phyloP scores from a whole-genome alignment of 2,888 invertebrate species.

The Celastrina argiolus region DNA sequence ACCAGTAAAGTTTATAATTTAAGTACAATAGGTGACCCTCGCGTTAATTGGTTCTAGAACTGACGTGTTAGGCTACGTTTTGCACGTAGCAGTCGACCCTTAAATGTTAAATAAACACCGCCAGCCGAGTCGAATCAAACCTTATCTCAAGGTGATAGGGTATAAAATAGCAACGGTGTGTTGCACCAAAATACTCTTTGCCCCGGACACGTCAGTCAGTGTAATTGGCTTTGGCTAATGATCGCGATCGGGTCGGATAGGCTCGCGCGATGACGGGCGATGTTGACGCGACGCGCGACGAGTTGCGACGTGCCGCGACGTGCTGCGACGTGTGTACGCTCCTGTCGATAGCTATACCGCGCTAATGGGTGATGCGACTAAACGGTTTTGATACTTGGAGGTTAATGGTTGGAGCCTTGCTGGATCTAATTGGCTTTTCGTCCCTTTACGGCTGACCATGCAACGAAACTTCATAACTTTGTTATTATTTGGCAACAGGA shows the following conservation, averaged over 20 bases:
- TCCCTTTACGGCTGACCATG: no score
- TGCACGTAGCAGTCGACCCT: neutral
- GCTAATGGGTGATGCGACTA: conserved; percentile 6
- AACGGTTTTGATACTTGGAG: neutral
- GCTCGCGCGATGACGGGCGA: conserved; percentile 29
- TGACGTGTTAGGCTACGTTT: neutral
- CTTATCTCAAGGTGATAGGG: neutral
- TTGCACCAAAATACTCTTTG: conserved; percentile 44
- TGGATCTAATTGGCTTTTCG: no score
- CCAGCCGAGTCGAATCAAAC: neutral
- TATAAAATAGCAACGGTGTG: neutral
- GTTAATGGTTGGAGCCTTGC: no score
- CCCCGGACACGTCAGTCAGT: conserved; percentile 71
- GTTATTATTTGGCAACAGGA: no score
- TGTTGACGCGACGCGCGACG: conserved; percentile 36
- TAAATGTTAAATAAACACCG: neutral
- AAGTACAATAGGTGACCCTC: neutral
- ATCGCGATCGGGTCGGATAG: conserved; percentile 41
- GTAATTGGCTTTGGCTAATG: conserved; percentile 70
- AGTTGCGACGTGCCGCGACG: conserved; percentile 25
- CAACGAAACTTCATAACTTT: no score
- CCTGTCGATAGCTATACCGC: neutral
- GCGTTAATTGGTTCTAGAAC: neutral
- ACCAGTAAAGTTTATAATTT: neutral
- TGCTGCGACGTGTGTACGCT: conserved; percentile 21